These are phyloP conservation scores for Heliothis subflexa DNA, from an alignment of 1,140 invertebrate species.

Conservation along the genomic window DNA sequence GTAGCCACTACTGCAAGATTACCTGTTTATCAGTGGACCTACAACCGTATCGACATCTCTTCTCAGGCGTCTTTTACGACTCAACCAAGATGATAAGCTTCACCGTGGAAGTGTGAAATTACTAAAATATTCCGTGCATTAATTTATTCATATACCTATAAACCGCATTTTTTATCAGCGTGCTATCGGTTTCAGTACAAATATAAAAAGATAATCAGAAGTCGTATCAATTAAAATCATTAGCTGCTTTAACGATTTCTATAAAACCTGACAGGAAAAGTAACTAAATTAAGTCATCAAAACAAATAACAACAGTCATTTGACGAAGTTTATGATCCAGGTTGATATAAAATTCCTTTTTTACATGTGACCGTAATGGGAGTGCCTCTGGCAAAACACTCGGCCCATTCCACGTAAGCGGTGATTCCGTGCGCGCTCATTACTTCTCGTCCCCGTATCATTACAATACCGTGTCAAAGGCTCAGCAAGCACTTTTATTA, in stretches of 20 bases:
- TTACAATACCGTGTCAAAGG: slow-evolving; percentile 59
- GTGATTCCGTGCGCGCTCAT: slow-evolving; percentile 63
- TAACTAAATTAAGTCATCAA: slow-evolving; percentile 40
- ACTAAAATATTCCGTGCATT: slow-evolving; percentile 25
- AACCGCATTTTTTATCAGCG: slow-evolving; percentile 35
- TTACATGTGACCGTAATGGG: slow-evolving; percentile 66
- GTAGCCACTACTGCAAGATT: background rate
- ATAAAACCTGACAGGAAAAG: slow-evolving; percentile 20
- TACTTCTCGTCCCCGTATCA: slow-evolving; percentile 53
- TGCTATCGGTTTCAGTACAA: slow-evolving; percentile 29
- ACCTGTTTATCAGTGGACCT: slow-evolving; percentile 22
- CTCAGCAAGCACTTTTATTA: slow-evolving; percentile 61
- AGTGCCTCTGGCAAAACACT: slow-evolving; percentile 61
- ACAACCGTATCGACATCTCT: slow-evolving; percentile 28
- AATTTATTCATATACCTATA: slow-evolving; percentile 43
- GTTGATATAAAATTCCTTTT: slow-evolving; percentile 61
- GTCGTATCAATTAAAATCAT: slow-evolving; percentile 41
- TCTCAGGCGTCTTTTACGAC: slow-evolving; percentile 25
- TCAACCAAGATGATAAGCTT: slow-evolving; percentile 20
- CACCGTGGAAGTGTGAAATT: slow-evolving; percentile 28
- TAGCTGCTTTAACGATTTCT: slow-evolving; percentile 38
- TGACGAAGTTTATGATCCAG: slow-evolving; percentile 49
- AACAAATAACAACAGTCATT: slow-evolving; percentile 44
- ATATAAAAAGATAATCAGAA: slow-evolving; percentile 38
- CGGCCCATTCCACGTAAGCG: slow-evolving; percentile 57